phyloP scores from a whole-genome alignment of 1,140 invertebrate species.

The Apocrypta bakeri region DNA sequence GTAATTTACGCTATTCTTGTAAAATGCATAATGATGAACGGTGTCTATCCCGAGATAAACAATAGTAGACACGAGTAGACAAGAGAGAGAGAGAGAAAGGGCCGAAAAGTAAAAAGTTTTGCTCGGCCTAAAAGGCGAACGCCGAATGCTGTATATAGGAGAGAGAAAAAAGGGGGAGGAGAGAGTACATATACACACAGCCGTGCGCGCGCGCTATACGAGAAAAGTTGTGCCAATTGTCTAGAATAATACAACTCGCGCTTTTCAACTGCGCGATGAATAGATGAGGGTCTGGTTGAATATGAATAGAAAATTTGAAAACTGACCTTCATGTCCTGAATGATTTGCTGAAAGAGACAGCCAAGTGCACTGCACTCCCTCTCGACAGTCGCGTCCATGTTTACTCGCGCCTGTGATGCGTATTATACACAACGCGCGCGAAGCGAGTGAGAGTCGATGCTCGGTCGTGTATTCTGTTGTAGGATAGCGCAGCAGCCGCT shows the following conservation, averaged over 20 bases:
- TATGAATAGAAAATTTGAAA: background rate
- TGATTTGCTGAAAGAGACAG: constrained; percentile 88
- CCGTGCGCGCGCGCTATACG: background rate
- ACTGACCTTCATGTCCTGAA: constrained; percentile 86
- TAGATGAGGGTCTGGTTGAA: background rate
- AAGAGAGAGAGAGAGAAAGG: background rate
- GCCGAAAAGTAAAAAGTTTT: background rate
- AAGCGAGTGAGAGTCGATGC: background rate
- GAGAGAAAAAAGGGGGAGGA: background rate
- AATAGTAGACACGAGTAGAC: no score
- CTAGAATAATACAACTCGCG: constrained; percentile 38
- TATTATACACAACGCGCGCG: background rate
- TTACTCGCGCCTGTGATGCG: background rate
- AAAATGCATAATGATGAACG: no score
- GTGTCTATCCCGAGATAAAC: no score
- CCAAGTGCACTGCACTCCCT: constrained; percentile 87
- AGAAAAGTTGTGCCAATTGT: constrained; percentile 48
- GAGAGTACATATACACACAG: background rate
- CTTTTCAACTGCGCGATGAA: background rate
- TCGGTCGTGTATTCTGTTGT: background rate
- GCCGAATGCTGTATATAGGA: background rate
- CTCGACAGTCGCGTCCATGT: constrained; percentile 82
- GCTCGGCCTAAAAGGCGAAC: background rate
- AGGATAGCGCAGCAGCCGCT: background rate
- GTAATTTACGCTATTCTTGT: no score